Conservation (phyloP, 2,797 vertebrate genomes). For the Streptopelia turtur region DNA sequence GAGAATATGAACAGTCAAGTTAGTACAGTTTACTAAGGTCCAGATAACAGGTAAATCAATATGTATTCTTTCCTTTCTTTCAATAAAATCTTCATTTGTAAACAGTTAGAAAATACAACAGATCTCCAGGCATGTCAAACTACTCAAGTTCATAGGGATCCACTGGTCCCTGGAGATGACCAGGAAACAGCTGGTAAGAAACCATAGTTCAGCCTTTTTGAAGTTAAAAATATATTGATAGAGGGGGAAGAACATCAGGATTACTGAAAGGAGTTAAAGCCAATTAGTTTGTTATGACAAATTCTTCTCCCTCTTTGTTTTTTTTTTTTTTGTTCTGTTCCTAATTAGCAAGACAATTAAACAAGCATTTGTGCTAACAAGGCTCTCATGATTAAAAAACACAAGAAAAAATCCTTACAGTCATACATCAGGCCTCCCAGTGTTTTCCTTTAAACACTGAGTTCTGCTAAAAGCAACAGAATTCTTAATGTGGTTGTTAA, state of each 20-base stretch:
- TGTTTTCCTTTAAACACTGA: background rate
- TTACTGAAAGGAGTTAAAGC: background rate
- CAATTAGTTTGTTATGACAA: background rate
- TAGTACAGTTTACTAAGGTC: background rate
- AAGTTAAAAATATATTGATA: background rate
- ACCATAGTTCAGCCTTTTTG: background rate
- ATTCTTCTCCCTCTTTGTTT: background rate
- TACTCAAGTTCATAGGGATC: background rate
- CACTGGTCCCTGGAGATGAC: background rate
- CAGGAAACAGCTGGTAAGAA: constrained; percentile 10
- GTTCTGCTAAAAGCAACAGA: background rate
- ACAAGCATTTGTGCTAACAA: background rate
- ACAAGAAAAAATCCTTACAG: background rate
- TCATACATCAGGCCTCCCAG: background rate
- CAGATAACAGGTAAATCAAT: background rate
- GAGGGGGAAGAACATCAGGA: background rate
- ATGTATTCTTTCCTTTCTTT: background rate
- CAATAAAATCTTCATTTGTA: background rate
- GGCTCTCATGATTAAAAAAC: background rate
- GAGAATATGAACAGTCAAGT: background rate
- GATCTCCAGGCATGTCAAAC: background rate
- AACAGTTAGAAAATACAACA: background rate
- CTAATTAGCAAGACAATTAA: background rate
- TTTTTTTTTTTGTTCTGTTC: background rate
- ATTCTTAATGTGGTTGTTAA: background rate